Evolutionary conservation across 2,888 invertebrate genomes (phyloP).

Genomic region (Julus scanicus): DNA sequence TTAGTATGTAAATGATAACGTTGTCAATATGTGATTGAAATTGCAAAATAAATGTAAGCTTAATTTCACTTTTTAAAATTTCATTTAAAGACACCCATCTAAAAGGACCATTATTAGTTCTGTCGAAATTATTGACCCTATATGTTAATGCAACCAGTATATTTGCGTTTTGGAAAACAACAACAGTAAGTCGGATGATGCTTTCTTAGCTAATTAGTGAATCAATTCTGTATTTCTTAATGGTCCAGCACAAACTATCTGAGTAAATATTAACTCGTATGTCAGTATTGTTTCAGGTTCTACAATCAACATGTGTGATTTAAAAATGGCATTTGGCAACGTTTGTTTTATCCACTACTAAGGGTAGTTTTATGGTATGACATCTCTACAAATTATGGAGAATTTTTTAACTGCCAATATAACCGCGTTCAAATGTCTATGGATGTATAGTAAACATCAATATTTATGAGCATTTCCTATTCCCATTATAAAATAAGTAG

Average conservation of each 20-base stretch:
- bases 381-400: too few species aligned
- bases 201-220: neutral
- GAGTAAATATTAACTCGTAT: too few species aligned
- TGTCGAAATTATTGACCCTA: neutral
- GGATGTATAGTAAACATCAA: too few species aligned
- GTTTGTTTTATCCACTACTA: too few species aligned
- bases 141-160: neutral
- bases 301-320: neutral
- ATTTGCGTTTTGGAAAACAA: neutral
- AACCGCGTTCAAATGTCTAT: neutral
- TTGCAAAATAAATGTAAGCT: neutral
- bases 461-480: too few species aligned
- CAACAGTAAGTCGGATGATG: neutral
- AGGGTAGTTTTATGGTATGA: too few species aligned
- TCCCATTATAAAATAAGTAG: too few species aligned
- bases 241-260: neutral
- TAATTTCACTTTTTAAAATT: neutral
- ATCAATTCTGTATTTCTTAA: neutral
- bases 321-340: too few species aligned
- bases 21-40: neutral
- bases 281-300: neutral
- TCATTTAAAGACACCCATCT: neutral
- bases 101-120: neutral
- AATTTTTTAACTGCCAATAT: neutral
- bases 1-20: neutral